Conservation (phyloP, 2,888 invertebrate genomes). For the Chalcis sispes region DNA sequence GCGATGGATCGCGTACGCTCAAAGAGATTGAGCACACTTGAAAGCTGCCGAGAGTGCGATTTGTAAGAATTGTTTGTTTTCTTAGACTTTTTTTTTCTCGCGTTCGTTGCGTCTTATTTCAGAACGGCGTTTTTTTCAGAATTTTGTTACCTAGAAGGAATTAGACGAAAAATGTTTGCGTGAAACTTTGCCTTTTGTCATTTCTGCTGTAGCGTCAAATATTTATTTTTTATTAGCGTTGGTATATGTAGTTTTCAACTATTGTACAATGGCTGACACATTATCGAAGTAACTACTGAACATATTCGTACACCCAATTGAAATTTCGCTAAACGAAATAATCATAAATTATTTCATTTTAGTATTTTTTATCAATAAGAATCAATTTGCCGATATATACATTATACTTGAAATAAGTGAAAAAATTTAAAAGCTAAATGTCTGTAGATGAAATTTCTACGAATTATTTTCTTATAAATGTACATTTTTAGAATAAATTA, state of each 20-base stretch:
- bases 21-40: not conserved
- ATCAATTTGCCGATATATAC: no score
- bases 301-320: not conserved
- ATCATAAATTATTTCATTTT: not conserved
- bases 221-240: not conserved
- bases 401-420: no score
- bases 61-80: slow-evolving; percentile 1
- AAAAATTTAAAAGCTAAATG: no score
- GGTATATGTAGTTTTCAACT: not conserved
- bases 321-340: no score
- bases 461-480: no score
- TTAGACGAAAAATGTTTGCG: no score
- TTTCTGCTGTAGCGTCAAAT: not conserved
- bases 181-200: not conserved
- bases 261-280: slow-evolving; percentile 26
- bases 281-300: slow-evolving; percentile 35
- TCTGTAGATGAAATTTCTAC: no score
- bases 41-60: no score
- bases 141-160: no score
- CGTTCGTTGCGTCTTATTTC: not conserved
- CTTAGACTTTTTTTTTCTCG: not conserved
- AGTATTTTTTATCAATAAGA: no score
- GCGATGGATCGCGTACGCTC: not conserved
- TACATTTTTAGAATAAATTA: no score
- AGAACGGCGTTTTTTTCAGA: no score